phyloP scores from a whole-genome alignment of 1,140 invertebrate genomes.

The Neocloeon triangulifer region DNA sequence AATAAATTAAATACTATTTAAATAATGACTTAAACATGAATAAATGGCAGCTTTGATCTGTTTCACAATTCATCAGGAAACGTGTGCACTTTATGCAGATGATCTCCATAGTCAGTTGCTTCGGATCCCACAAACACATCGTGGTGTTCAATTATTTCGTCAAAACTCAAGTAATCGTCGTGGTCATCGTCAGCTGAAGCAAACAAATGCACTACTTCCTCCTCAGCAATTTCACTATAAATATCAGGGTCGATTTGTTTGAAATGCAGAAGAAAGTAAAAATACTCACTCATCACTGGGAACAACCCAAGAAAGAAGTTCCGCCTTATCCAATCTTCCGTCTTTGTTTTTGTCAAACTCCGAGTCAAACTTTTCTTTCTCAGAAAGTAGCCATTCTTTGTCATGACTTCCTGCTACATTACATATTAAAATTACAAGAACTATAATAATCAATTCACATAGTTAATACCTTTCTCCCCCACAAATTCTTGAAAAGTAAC shows the following conservation, averaged over 20 bases:
- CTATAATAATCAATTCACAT: no score
- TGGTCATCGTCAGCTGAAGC: conserved; percentile 69
- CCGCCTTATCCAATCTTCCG: conserved; percentile 50
- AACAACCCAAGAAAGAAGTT: conserved; percentile 76
- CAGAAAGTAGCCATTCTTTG: conserved; percentile 57
- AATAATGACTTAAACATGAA: no score
- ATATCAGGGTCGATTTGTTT: conserved; percentile 7
- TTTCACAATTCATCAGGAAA: conserved; percentile 64
- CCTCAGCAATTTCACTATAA: conserved; percentile 57
- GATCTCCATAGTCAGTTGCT: conserved; percentile 85
- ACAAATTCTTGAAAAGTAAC: conserved; percentile 68
- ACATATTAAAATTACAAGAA: no score
- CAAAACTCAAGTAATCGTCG: conserved; percentile 57
- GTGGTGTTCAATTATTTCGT: conserved; percentile 74
- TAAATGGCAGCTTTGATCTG: no score
- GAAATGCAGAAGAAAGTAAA: conserved; percentile 5
- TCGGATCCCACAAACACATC: conserved; percentile 89
- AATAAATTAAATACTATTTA: no score
- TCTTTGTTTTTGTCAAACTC: conserved; percentile 77
- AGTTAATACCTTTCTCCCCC: no score
- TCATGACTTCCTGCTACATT: conserved; percentile 27
- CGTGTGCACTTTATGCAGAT: conserved; percentile 55
- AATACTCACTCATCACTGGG: conserved; percentile 67
- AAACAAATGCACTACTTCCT: conserved; percentile 84
- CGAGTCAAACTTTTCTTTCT: conserved; percentile 78